Evolutionary conservation across 2,113 vertebrate species (phyloP), one percentile per base, ranked within the genome.

Genomic region (Barbus barbus): DNA sequence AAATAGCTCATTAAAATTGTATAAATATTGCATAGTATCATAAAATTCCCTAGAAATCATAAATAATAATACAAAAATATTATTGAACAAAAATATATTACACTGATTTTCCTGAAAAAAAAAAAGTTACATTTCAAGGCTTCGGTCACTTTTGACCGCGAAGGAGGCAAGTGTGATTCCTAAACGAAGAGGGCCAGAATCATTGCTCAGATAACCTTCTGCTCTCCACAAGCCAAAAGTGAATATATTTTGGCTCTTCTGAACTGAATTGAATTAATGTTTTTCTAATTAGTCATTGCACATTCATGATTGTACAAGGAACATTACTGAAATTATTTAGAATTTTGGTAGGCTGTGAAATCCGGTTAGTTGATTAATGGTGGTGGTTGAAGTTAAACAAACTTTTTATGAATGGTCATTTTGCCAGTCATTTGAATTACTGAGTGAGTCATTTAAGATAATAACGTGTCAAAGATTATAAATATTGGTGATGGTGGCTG

Each of bases 401-500:
- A 71, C 33, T n/a, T n/a, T 12, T 38, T n/a, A 38, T 46, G 13
- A 28, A 74, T 31, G 28, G 24, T 79, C 8, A 46, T 46, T 67
- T 48, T 22, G 78, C 20, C 26, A 51, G 48, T 46, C 26, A 36
- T 61, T 61, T 61, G 22, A 60, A 24, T 48, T 44, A 46, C 38
- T 26, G 14, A 63, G 6, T 67, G 31, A 41, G 26, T 41, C 46
- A 69, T 78, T 56, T 75, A 41, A 53, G 51, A 71, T n/a, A 83
- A 80, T 84, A 14, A 44, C 28, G 58, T 80, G 58, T 61, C 36
- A 76, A 48, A 51, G 69, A 83, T 58, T 79, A n/a, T n/a, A n/a
- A n/a, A n/a, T n/a, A n/a, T n/a, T n/a, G n/a, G n/a, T n/a, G n/a
- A n/a, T n/a, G n/a, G n/a, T n/a, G n/a, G n/a, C n/a, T n/a, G n/a